phyloP scores from a whole-genome alignment of 2,797 vertebrate species.

The Phoxinus dragarum region DNA sequence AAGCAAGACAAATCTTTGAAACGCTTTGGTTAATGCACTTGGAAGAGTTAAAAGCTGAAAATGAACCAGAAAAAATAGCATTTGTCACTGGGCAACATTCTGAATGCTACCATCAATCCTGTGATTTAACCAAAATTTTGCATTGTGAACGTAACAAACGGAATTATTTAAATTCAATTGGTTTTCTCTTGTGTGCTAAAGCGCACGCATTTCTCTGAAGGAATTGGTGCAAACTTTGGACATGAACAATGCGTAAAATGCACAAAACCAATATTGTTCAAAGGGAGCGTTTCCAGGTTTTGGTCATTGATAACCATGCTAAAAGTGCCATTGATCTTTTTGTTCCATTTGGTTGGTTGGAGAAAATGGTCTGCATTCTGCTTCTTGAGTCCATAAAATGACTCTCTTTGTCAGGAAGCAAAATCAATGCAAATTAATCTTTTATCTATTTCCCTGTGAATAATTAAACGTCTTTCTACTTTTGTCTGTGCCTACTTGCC shows the following conservation, averaged over 20 bases:
- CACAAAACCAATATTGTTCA: conserved; percentile 74
- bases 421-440: conserved; percentile 87
- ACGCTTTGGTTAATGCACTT: conserved; percentile 69
- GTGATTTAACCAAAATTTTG: conserved; percentile 70
- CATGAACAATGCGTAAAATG: conserved; percentile 75
- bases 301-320: conserved; percentile 72
- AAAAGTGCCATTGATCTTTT: conserved; percentile 77
- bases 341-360: conserved; percentile 71
- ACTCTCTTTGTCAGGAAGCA: conserved; percentile 74
- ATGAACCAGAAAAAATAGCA: conserved; percentile 70
- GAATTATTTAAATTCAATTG: conserved; percentile 75
- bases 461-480: conserved; percentile 78
- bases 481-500: conserved; percentile 76
- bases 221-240: conserved; percentile 65
- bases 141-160: conserved; percentile 67
- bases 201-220: conserved; percentile 70
- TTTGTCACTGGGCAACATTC: conserved; percentile 68
- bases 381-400: conserved; percentile 71
- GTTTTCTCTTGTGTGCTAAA: conserved; percentile 68
- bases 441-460: conserved; percentile 84
- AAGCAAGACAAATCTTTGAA: conserved; percentile 74
- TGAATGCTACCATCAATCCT: conserved; percentile 69
- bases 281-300: conserved; percentile 73
- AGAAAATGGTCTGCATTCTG: conserved; percentile 69
- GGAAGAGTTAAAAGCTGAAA: conserved; percentile 70